A percentile compares a stretch with the other conserved stretches of the same genome.
Conservation (phyloP, 2,113 vertebrate species). For the Leptocoma aspasia region DNA sequence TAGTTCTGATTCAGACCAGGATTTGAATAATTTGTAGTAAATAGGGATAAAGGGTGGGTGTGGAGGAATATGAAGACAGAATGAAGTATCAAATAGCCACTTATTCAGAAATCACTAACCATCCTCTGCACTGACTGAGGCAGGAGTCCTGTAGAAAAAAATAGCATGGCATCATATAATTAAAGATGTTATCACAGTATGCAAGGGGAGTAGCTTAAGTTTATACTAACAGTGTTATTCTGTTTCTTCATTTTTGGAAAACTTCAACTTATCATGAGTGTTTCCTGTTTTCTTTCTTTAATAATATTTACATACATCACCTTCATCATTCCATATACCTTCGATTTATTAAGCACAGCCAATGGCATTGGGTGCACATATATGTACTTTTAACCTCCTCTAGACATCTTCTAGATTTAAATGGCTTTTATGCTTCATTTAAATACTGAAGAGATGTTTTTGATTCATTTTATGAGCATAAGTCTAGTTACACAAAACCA, state of each 20-base stretch:
- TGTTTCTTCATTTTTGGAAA: not conserved
- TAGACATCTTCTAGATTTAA: not conserved
- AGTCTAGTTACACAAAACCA: not conserved
- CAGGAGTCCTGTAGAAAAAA: constrained; percentile 56
- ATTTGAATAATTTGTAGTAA: constrained; percentile 8
- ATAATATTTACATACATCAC: not conserved
- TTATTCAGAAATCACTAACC: constrained; percentile 59
- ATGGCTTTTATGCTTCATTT: not conserved
- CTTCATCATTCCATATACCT: not conserved
- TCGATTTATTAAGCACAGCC: not conserved
- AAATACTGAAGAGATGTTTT: not conserved
- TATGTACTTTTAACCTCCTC: not conserved
- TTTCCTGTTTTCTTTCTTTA: not conserved
- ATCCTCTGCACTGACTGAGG: constrained; percentile 53
- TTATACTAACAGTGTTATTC: not conserved
- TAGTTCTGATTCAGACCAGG: not conserved
- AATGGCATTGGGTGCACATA: not conserved
- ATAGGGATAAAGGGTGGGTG: not conserved
- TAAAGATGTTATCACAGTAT: constrained; percentile 36
- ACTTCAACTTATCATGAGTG: not conserved
- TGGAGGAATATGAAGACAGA: constrained; percentile 10
- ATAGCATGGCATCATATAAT: constrained; percentile 53
- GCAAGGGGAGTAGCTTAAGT: not conserved
- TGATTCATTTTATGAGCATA: not conserved
- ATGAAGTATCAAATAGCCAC: constrained; percentile 26